phyloP scores from a whole-genome alignment of 2,113 vertebrate species.

The Ctenodactylus gundi region DNA sequence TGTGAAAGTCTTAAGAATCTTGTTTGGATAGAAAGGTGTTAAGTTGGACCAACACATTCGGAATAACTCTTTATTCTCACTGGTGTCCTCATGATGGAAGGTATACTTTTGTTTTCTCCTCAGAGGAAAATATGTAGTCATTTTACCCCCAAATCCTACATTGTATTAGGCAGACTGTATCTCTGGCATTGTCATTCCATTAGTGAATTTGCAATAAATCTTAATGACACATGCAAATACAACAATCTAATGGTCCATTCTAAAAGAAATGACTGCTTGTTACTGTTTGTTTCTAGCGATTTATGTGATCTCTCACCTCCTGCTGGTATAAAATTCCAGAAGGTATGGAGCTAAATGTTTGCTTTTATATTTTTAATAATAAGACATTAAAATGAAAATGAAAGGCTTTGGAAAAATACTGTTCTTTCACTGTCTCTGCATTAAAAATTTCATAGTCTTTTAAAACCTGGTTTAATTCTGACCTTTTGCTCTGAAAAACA shows the following conservation, averaged over 20 bases:
- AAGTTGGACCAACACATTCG: slow-evolving; percentile 57
- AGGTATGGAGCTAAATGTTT: slow-evolving; percentile 39
- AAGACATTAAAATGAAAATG: slow-evolving; percentile 29
- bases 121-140: slow-evolving; percentile 36
- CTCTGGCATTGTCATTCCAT: slow-evolving; percentile 68
- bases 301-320: slow-evolving; percentile 70
- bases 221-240: slow-evolving; percentile 77
- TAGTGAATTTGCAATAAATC: slow-evolving; percentile 74
- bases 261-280: slow-evolving; percentile 71
- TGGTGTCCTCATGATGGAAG: slow-evolving; percentile 51
- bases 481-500: slow-evolving; percentile 50
- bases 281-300: slow-evolving; percentile 70
- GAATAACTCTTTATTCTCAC: slow-evolving; percentile 54
- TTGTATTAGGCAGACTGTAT: slow-evolving; percentile 57
- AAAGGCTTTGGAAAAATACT: slow-evolving; percentile 27
- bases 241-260: slow-evolving; percentile 74
- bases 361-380: background rate
- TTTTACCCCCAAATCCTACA: slow-evolving; percentile 53
- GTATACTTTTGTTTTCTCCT: slow-evolving; percentile 30
- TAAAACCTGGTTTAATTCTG: slow-evolving; percentile 31
- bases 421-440: slow-evolving; percentile 39
- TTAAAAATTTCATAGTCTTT: slow-evolving; percentile 55
- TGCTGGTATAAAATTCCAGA: slow-evolving; percentile 66
- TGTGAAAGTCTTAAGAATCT: slow-evolving; percentile 61
- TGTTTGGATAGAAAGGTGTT: slow-evolving; percentile 55